Conservation (phyloP, 2,888 invertebrate genomes). For the Busseola fusca region DNA sequence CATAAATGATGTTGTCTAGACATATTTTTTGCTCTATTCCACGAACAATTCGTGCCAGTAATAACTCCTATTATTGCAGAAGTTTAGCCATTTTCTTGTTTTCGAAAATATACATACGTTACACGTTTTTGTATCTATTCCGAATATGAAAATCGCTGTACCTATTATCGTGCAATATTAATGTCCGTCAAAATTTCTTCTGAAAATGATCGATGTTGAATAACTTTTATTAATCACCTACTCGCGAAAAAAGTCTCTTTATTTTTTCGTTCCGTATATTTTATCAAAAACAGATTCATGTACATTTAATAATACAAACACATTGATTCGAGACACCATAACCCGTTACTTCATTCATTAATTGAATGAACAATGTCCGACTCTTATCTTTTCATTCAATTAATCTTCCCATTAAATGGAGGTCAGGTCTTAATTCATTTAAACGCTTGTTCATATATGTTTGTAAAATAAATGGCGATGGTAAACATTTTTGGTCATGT, state of each 20-base stretch:
- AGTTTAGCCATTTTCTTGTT: conserved; percentile 45
- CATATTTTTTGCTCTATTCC: conserved; percentile 34
- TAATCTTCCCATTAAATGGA: conserved; percentile 68
- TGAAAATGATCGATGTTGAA: neutral
- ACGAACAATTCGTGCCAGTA: conserved; percentile 32
- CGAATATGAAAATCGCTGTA: conserved; percentile 8
- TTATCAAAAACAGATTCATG: conserved; percentile 39
- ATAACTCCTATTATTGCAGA: conserved; percentile 43
- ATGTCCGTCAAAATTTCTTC: neutral
- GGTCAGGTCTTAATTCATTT: conserved; percentile 65
- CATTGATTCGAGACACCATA: conserved; percentile 61
- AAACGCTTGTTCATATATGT: conserved; percentile 52
- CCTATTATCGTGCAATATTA: neutral
- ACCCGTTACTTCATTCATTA: conserved; percentile 60
- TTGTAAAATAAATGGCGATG: conserved; percentile 49
- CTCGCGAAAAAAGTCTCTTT: conserved; percentile 8
- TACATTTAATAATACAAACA: conserved; percentile 57
- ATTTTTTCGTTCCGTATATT: conserved; percentile 30
- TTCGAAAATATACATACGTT: conserved; percentile 17
- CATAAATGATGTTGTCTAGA: conserved; percentile 41
- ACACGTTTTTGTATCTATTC: neutral
- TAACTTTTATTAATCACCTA: conserved; percentile 11
- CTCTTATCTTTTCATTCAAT: conserved; percentile 74
- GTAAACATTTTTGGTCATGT: conserved; percentile 52
- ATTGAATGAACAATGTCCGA: conserved; percentile 70